Percentiles rank a stretch among this genome's conserved stretches.
phyloP scores from a whole-genome alignment of 2,888 invertebrate species.

The Salpingus planirostris region DNA sequence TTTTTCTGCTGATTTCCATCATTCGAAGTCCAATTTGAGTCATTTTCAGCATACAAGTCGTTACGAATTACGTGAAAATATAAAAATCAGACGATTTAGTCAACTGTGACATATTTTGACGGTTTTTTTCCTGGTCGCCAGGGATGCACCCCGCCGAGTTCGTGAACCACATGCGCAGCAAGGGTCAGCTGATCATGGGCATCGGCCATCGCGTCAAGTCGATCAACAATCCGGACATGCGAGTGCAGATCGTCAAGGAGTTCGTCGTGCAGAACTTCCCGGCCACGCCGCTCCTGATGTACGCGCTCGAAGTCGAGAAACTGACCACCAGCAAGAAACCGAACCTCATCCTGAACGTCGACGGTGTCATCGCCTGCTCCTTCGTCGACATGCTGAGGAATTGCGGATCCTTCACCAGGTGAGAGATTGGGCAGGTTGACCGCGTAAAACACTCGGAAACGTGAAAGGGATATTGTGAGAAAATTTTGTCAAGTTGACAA shows the following conservation, averaged over 20 bases:
- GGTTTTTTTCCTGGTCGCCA: conserved; percentile 10
- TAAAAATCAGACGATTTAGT: too few species aligned
- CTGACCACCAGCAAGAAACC: conserved; percentile 99
- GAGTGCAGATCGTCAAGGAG: conserved; percentile 94
- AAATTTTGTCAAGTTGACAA: too few species aligned
- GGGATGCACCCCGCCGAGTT: conserved; percentile 94
- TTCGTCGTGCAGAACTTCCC: conserved; percentile 93
- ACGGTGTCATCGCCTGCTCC: conserved; percentile 94
- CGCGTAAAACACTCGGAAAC: too few species aligned
- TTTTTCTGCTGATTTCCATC: too few species aligned
- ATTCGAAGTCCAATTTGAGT: too few species aligned
- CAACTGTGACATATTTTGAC: not conserved
- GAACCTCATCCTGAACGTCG: conserved; percentile 98
- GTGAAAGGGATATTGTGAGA: too few species aligned
- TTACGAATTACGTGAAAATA: too few species aligned
- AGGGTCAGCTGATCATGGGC: conserved; percentile 97
- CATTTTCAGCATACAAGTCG: too few species aligned
- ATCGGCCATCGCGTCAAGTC: conserved; percentile 89
- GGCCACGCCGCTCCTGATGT: conserved; percentile 84
- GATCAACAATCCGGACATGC: conserved; percentile 97
- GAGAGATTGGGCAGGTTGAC: too few species aligned
- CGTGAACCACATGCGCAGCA: conserved; percentile 94
- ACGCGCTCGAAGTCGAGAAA: conserved; percentile 96
- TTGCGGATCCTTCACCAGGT: conserved; percentile 90
- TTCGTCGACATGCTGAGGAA: conserved; percentile 95